Evolutionary conservation across 2,888 invertebrate genomes (phyloP).

Genomic region (Cataglyphis albicans): DNA sequence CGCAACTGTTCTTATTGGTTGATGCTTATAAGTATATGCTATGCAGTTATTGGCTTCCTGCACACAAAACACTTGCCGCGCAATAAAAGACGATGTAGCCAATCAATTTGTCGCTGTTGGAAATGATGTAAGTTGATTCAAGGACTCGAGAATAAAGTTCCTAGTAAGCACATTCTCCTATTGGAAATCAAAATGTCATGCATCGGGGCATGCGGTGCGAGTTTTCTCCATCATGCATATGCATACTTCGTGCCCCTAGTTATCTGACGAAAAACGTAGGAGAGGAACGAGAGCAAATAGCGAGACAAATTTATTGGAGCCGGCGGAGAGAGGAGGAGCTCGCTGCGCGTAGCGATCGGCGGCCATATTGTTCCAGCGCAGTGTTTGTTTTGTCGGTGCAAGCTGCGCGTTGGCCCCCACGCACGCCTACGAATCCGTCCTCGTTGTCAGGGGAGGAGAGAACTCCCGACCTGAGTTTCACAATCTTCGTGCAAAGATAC

Average conservation of each 20-base stretch:
- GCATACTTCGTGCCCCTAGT: not conserved
- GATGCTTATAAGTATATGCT: no score
- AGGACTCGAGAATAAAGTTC: not conserved
- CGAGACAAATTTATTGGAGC: not conserved
- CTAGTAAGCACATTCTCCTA: not conserved
- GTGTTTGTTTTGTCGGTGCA: slow-evolving; percentile 83
- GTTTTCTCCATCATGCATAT: not conserved
- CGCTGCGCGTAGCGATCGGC: slow-evolving; percentile 46
- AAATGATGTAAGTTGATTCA: no score
- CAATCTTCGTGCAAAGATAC: not conserved
- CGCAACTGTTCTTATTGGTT: no score
- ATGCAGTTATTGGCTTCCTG: no score
- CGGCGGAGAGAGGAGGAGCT: not conserved
- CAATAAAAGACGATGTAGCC: no score
- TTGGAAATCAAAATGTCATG: not conserved
- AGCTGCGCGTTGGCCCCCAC: not conserved
- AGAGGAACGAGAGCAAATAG: not conserved
- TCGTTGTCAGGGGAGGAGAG: not conserved
- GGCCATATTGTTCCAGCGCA: slow-evolving; percentile 83
- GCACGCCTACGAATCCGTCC: not conserved
- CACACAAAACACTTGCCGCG: no score
- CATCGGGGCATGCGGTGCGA: not conserved
- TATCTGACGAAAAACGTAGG: not conserved
- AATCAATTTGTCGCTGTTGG: no score
- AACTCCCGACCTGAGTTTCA: not conserved